Evolutionary conservation across 2,113 vertebrate species (phyloP).

Genomic region (Manacus vitellinus): DNA sequence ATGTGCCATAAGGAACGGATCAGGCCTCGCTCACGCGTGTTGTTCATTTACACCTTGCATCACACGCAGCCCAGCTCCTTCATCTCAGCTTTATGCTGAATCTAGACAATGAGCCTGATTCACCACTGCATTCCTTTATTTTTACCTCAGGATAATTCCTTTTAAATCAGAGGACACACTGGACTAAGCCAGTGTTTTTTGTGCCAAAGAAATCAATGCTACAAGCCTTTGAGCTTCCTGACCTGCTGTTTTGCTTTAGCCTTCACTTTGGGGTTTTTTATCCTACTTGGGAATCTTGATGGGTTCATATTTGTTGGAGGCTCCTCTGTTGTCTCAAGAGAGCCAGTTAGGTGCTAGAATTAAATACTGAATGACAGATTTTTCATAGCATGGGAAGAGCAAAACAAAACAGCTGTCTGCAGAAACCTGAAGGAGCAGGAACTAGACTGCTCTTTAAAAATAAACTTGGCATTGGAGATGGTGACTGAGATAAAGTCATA

Average conservation of each 20-base stretch:
- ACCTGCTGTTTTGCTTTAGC: conserved; percentile 67
- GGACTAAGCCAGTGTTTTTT: conserved; percentile 25
- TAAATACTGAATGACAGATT: conserved; percentile 59
- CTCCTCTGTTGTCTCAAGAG: conserved; percentile 57
- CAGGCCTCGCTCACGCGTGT: background rate
- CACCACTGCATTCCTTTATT: conserved; percentile 55
- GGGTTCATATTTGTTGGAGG: conserved; percentile 47
- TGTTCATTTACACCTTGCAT: conserved; percentile 60
- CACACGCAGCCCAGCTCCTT: background rate
- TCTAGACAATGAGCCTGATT: conserved; percentile 42
- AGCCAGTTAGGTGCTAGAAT: conserved; percentile 60
- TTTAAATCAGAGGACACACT: conserved; percentile 44
- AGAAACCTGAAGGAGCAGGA: conserved; percentile 64
- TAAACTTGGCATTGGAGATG: conserved; percentile 65
- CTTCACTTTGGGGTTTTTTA: conserved; percentile 42
- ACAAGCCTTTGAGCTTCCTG: conserved; percentile 60
- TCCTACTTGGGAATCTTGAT: conserved; percentile 43
- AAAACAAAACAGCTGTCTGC: conserved; percentile 64
- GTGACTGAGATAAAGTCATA: conserved; percentile 62
- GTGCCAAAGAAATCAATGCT: conserved; percentile 64
- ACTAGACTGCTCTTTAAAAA: conserved; percentile 65
- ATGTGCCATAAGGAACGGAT: background rate
- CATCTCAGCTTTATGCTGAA: background rate
- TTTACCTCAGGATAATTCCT: conserved; percentile 65
- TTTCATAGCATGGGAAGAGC: conserved; percentile 61